Evolutionary conservation across 2,888 invertebrate species (phyloP), one percentile per base, ranked within the genome.

Genomic region (Cryptocephalus moraei): DNA sequence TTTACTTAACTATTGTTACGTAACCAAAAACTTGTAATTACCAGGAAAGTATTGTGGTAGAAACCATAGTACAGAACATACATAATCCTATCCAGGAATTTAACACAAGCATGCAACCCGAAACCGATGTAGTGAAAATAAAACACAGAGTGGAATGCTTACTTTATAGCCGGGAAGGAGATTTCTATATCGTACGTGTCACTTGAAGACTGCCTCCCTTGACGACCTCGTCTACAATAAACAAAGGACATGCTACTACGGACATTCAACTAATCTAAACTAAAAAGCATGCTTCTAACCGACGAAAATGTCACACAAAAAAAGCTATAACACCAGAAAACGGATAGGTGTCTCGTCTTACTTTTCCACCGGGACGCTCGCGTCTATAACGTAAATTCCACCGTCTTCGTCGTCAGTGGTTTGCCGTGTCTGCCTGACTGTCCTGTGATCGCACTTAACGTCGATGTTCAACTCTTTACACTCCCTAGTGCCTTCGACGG

Each of bases 101-200:
- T 11, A 41, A 33, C 34, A 14, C 14, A 43, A 46, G 48, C 52
- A 48, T 49, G 52, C 49, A 48, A 43, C 12, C 33, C 40, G 46
- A 40, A 49, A 45, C 41, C 10, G 40, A 45, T 40, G 41, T 4
- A 22, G 36, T 36, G 36, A 36, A 36, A n/a, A 11, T 36, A 36
- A 34, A 34, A 36, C 36, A 36, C 12, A 36, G 3, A 36, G 12
- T 36, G 12, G 6, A 36, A 65, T 68, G 67, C 80, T 86, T 85
- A 91, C 91, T 88, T 91, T 77, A 88, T 79, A 66, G 91, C 85
- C 68, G 91, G 91, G 83, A 91, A 91, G 69, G 89, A 82, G 73
- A 93, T 87, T 76, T 90, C 87, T 71, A 92, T 81, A 76, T 80
- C 85, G 79, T 93, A 93, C 62, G 90, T 90, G 74, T 91, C 90